Evolutionary conservation across 2,888 invertebrate species (phyloP).

Genomic region (Drosophila fulvimacula): DNA sequence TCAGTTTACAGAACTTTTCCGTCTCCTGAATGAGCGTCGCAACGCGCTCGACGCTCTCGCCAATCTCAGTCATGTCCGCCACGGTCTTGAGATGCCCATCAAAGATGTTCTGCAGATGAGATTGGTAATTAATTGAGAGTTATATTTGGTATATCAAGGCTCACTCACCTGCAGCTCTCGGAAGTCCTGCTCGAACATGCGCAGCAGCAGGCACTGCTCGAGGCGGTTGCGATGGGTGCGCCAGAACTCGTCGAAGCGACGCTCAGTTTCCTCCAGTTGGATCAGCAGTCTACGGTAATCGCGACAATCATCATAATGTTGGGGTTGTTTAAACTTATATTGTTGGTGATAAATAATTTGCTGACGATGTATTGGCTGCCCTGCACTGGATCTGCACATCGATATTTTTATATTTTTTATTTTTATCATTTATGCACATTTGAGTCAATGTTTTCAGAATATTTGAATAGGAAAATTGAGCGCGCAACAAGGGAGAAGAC

Average conservation of each 20-base stretch:
- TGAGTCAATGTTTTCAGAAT: conserved; percentile 34
- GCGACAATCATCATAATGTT: conserved; percentile 85
- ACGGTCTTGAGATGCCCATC: conserved; percentile 92
- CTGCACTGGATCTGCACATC: conserved; percentile 84
- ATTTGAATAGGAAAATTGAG: conserved; percentile 45
- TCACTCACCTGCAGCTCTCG: conserved; percentile 91
- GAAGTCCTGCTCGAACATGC: conserved; percentile 97
- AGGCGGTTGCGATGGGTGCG: conserved; percentile 94
- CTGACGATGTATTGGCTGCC: conserved; percentile 82
- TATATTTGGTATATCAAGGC: not conserved
- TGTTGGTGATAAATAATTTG: conserved; percentile 83
- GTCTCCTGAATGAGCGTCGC: conserved; percentile 92
- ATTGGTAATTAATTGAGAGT: not conserved
- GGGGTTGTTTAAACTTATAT: conserved; percentile 83
- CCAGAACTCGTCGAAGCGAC: conserved; percentile 98
- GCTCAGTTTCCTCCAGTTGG: conserved; percentile 97
- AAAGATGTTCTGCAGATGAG: conserved; percentile 87
- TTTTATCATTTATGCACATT: conserved; percentile 26
- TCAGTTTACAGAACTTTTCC: conserved; percentile 90
- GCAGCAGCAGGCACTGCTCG: conserved; percentile 94
- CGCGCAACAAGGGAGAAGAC: conserved; percentile 43
- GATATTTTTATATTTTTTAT: conserved; percentile 18
- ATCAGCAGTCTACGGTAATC: conserved; percentile 91
- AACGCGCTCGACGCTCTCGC: conserved; percentile 93
- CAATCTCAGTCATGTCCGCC: conserved; percentile 94